Conservation (phyloP, 2,888 invertebrate genomes). For the Hetaerina titia region DNA sequence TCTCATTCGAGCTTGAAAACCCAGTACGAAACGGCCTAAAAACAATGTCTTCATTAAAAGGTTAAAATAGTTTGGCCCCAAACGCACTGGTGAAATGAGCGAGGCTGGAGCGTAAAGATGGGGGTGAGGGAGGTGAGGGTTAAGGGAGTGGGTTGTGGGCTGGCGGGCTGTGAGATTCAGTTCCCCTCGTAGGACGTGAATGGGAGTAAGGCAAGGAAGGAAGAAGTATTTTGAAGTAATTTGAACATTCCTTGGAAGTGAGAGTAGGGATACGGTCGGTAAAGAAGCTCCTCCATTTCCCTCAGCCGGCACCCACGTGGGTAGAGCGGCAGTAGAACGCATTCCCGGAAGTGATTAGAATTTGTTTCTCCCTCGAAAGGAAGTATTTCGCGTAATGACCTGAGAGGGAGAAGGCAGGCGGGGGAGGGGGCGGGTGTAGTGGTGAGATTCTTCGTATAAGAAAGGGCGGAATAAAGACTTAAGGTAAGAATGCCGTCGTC, state of each 20-base stretch:
- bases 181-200: not conserved
- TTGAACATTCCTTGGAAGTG: slow-evolving; percentile 58
- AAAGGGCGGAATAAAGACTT: not conserved
- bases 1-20: not conserved
- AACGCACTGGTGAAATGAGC: slow-evolving; percentile 62
- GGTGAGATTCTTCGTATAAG: not conserved
- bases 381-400: slow-evolving; percentile 56
- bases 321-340: not conserved
- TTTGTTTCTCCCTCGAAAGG: slow-evolving; percentile 58
- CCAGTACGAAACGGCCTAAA: slow-evolving; percentile 50
- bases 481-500: slow-evolving; percentile 31
- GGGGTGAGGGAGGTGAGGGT: not conserved
- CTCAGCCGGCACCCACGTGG: slow-evolving; percentile 14
- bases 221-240: slow-evolving; percentile 66
- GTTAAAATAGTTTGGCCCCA: slow-evolving; percentile 61
- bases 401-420: not conserved
- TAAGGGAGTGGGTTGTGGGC: not conserved
- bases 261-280: slow-evolving; percentile 53
- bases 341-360: slow-evolving; percentile 67
- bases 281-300: slow-evolving; percentile 61
- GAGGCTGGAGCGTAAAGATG: slow-evolving; percentile 47
- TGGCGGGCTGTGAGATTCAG: slow-evolving; percentile 22
- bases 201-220: not conserved
- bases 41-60: slow-evolving; percentile 67
- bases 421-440: not conserved